Evolutionary conservation across 2,113 vertebrate genomes (phyloP).

Genomic region (Urocynchramus pylzowi): DNA sequence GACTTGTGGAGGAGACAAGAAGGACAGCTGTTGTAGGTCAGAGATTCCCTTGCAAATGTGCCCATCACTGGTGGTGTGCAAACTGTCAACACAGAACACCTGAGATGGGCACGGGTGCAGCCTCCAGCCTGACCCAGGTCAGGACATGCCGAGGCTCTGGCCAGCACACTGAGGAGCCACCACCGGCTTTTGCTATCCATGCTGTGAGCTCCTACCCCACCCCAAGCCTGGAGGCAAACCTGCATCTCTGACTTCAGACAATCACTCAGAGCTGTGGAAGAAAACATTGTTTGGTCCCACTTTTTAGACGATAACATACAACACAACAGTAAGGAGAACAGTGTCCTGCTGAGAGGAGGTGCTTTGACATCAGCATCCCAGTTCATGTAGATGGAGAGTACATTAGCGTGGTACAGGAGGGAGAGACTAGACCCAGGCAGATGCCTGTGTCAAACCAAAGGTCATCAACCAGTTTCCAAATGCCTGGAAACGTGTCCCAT

Average conservation of each 20-base stretch:
- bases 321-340: neutral
- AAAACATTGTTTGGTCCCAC: neutral
- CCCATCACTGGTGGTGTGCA: neutral
- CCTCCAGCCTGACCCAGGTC: neutral
- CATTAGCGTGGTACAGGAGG: fast-evolving
- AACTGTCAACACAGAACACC: neutral
- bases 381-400: fast-evolving
- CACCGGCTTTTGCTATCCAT: neutral
- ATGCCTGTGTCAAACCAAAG: neutral
- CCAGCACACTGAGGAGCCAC: neutral
- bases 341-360: neutral
- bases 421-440: neutral
- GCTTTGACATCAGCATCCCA: neutral
- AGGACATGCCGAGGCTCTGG: neutral
- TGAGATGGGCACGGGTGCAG: neutral
- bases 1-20: neutral
- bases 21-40: neutral
- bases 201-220: neutral
- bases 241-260: neutral
- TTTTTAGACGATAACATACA: neutral
- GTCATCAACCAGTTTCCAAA: neutral
- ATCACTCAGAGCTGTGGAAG: neutral
- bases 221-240: neutral
- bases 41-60: neutral
- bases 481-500: neutral